Percentiles rank a stretch among this genome's conserved stretches.
Conservation (phyloP, 2,113 vertebrate species). For the Psilopsiagon aurifrons region DNA sequence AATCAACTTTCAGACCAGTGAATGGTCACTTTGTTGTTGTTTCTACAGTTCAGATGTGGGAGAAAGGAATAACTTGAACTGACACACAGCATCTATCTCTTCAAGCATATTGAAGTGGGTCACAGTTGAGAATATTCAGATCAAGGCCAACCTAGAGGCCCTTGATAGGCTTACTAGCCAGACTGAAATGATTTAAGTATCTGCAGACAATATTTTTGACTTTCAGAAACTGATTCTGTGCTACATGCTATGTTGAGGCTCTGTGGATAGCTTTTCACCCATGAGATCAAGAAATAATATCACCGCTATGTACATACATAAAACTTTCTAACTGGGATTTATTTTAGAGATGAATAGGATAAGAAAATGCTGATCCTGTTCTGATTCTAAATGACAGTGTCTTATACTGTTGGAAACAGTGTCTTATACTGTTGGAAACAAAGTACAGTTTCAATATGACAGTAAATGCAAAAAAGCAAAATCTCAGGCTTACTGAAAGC, state of each 20-base stretch:
- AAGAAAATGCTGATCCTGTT: not conserved
- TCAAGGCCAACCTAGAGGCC: not conserved
- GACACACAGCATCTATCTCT: not conserved
- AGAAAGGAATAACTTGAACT: not conserved
- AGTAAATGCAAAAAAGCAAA: not conserved
- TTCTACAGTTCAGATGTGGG: not conserved
- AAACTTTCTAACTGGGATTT: not conserved
- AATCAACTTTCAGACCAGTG: not conserved
- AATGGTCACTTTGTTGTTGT: not conserved
- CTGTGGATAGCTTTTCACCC: not conserved
- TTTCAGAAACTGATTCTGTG: not conserved
- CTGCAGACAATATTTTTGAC: not conserved
- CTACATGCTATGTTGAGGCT: not conserved
- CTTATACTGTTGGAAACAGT: not conserved
- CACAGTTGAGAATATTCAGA: not conserved
- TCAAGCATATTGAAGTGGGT: not conserved
- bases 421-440: not conserved
- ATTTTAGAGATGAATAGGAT: not conserved
- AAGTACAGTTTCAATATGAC: not conserved
- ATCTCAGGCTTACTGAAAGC: not conserved
- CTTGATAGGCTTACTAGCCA: not conserved
- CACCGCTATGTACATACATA: not conserved
- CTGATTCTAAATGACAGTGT: not conserved
- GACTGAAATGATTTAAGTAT: not conserved
- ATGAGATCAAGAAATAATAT: not conserved